A percentile compares a stretch with the other conserved stretches of the same genome.
Conservation (phyloP, 1,140 invertebrate species). For the Eupristina koningsbergeri region DNA sequence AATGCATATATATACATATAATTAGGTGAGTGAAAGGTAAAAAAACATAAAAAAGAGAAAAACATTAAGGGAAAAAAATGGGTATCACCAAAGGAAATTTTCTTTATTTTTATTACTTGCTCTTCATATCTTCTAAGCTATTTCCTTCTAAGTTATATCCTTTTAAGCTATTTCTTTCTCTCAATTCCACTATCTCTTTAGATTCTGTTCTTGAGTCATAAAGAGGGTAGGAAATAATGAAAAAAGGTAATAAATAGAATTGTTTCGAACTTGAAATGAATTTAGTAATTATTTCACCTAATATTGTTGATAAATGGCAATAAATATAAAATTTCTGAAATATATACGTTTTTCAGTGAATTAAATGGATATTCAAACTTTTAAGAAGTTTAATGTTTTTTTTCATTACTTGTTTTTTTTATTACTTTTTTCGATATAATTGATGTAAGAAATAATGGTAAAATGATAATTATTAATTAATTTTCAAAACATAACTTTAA, state of each 20-base stretch:
- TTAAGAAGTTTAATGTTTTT: too few species aligned
- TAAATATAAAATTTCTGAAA: neutral
- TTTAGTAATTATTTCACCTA: slow-evolving; percentile 58
- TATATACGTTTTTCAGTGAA: neutral
- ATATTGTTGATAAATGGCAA: slow-evolving; percentile 58
- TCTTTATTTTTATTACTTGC: slow-evolving; percentile 61
- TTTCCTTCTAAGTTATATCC: too few species aligned
- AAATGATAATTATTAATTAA: too few species aligned
- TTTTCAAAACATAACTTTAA: too few species aligned
- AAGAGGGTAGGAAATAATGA: slow-evolving; percentile 11
- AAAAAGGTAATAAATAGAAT: slow-evolving; percentile 31
- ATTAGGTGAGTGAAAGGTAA: neutral
- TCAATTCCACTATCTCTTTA: neutral
- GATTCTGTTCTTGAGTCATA: neutral
- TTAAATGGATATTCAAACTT: too few species aligned
- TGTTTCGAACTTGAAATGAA: slow-evolving; percentile 39
- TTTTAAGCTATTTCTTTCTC: neutral
- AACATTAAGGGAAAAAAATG: slow-evolving; percentile 33
- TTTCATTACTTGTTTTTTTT: too few species aligned
- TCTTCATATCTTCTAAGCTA: slow-evolving; percentile 25
- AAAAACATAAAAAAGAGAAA: slow-evolving; percentile 14
- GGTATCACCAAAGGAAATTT: slow-evolving; percentile 55
- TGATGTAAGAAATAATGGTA: too few species aligned
- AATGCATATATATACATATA: too few species aligned
- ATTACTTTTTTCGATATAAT: too few species aligned